Base-by-base conservation (phyloP, 2,113 vertebrate species). In the Castor canadensis region DNA sequence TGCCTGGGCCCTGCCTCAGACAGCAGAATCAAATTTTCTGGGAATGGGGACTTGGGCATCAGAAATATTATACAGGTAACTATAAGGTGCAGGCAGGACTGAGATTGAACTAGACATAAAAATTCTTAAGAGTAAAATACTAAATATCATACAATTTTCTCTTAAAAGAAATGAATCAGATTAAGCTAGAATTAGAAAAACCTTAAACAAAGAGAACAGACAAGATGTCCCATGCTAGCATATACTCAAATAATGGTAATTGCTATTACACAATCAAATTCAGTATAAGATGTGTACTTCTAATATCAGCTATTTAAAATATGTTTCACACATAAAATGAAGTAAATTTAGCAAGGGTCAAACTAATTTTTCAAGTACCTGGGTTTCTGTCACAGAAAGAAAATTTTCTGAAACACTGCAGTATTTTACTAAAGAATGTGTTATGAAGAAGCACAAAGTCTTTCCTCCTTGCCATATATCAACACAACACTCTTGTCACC, bases 171-270 rank as follows among this genome's bases (percentile, higher is more conserved):
- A 82, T 43, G 3, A 93, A 89, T 88, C 30, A 52, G 15, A 77
- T 54, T 79, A 86, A 95, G 52, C 6, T 94, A 38, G 32, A 89
- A 62, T 58, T 58, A 95, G 73, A 62, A 93, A 95, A 96, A 56
- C 56, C 22, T 83, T 67, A 91, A 81, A 40, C 22, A 76, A 49
- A 93, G 81, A 81, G 35, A 95, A 66, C 62, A 72, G 95, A 72
- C 56, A 77, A 66, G 35, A 95, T 72, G n/a, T 4, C 47, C 75
- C 87, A 94, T 87, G 52, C 22, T 12, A 54, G 45, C 32, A 71
- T 88, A 76, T 92, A 87, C 43, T 90, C 76, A 93, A 84, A 95
- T 84, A 93, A 85, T 49, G 52, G 49, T 84, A 94, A 72, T 56
- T 67, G 11, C 28, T 56, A 26, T 13, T 89, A 49, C 8, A 79